phyloP scores from a whole-genome alignment of 2,113 vertebrate genomes.

The Gallinago jamesoni region DNA sequence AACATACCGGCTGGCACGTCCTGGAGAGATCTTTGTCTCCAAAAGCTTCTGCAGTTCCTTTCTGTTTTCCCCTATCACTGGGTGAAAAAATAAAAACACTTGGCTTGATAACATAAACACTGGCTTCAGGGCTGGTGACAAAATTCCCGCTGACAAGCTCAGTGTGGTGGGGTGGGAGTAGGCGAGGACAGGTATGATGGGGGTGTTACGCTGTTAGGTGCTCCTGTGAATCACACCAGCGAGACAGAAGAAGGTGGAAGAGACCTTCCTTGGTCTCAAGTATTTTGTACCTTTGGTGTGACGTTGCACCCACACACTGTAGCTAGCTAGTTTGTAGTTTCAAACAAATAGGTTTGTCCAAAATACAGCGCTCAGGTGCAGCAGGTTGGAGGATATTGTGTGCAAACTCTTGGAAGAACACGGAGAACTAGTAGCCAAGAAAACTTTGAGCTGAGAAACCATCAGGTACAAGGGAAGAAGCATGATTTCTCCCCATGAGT shows the following conservation, averaged over 20 bases:
- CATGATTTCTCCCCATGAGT: not conserved
- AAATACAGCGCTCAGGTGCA: not conserved
- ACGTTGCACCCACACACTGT: not conserved
- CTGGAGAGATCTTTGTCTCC: not conserved
- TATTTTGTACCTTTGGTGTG: not conserved
- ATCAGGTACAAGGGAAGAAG: not conserved
- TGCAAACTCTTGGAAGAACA: not conserved
- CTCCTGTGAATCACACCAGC: not conserved
- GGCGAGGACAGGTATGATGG: slow-evolving; percentile 4
- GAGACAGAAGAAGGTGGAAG: not conserved
- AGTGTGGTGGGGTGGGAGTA: not conserved
- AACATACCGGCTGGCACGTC: not conserved
- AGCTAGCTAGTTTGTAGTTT: not conserved
- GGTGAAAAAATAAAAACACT: not conserved
- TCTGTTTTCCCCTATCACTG: not conserved
- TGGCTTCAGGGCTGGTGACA: not conserved
- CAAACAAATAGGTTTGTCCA: not conserved
- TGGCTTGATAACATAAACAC: not conserved
- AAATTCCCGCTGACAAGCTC: not conserved
- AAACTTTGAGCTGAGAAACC: not conserved
- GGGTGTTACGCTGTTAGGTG: not conserved
- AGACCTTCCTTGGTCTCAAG: not conserved
- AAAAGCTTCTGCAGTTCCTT: not conserved
- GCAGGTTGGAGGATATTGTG: not conserved
- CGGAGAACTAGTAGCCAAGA: not conserved